Percentiles rank a stretch among this genome's conserved stretches.
These are phyloP conservation scores for Agrotis clavis DNA, from an alignment of 2,888 invertebrate species.

Conservation along the genomic window DNA sequence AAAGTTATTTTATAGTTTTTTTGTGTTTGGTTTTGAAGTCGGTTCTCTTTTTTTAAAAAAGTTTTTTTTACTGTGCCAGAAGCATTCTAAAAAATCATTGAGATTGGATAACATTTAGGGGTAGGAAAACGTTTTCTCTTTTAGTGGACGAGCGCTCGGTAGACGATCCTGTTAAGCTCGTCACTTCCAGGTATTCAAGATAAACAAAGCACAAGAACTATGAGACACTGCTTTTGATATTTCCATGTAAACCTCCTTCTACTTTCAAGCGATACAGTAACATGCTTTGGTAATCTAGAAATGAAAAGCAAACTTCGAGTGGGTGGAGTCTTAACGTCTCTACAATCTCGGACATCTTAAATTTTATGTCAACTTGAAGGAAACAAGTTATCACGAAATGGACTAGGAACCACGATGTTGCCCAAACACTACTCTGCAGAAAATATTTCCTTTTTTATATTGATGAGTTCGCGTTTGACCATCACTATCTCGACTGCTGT, in stretches of 20 bases:
- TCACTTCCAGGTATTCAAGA: background rate
- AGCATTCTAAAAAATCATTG: too few species aligned
- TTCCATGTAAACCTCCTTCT: background rate
- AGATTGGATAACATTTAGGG: too few species aligned
- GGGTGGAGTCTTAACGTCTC: conserved; percentile 39
- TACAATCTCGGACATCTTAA: conserved; percentile 38
- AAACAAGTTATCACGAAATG: conserved; percentile 23
- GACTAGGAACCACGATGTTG: background rate
- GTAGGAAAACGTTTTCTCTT: too few species aligned
- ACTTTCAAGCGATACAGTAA: conserved; percentile 29
- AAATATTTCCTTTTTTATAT: background rate
- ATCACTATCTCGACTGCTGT: too few species aligned
- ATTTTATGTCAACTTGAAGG: conserved; percentile 28
- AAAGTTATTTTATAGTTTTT: too few species aligned
- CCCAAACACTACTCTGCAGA: background rate
- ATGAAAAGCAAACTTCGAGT: conserved; percentile 52
- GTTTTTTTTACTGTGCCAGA: too few species aligned
- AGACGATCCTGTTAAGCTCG: too few species aligned
- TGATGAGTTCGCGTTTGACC: too few species aligned
- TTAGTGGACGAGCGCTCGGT: too few species aligned
- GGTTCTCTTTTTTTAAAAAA: too few species aligned
- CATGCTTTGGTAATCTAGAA: conserved; percentile 40
- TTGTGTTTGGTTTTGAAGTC: too few species aligned
- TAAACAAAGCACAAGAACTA: background rate
- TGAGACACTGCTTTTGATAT: too few species aligned